A percentile compares a stretch with the other conserved stretches of the same genome.
phyloP scores from a whole-genome alignment of 1,140 invertebrate genomes.

The Grapholita molesta region DNA sequence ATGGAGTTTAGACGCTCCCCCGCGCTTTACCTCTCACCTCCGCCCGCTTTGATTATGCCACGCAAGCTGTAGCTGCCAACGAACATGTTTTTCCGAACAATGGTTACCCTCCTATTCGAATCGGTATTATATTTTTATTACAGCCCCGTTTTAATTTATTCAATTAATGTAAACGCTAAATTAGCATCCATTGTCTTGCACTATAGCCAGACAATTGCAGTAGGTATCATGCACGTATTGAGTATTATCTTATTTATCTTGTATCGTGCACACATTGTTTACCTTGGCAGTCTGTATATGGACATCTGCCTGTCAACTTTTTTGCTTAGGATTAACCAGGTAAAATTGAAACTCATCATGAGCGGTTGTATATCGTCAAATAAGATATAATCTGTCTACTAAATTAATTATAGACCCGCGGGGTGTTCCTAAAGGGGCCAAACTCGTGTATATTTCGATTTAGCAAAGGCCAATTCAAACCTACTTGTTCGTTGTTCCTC shows the following conservation, averaged over 20 bases:
- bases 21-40: constrained; percentile 22
- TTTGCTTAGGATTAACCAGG: not conserved
- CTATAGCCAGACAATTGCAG: not conserved
- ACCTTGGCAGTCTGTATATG: not conserved
- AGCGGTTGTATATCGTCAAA: not conserved
- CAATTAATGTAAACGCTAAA: not conserved
- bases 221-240: not conserved
- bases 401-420: not conserved
- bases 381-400: not conserved
- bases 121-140: not conserved
- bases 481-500: constrained; percentile 8
- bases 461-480: not conserved
- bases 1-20: constrained; percentile 24
- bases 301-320: not conserved
- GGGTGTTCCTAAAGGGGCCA: not conserved
- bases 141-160: constrained; percentile 2
- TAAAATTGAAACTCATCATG: not conserved
- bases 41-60: constrained; percentile 21
- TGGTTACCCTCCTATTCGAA: not conserved
- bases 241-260: not conserved
- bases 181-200: not conserved
- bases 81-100: constrained; percentile 17
- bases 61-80: constrained; percentile 4
- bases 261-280: not conserved
- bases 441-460: constrained; percentile 1